Percentiles rank a stretch among this genome's conserved stretches.
phyloP scores from a whole-genome alignment of 2,797 vertebrate species.

The Choloepus didactylus region DNA sequence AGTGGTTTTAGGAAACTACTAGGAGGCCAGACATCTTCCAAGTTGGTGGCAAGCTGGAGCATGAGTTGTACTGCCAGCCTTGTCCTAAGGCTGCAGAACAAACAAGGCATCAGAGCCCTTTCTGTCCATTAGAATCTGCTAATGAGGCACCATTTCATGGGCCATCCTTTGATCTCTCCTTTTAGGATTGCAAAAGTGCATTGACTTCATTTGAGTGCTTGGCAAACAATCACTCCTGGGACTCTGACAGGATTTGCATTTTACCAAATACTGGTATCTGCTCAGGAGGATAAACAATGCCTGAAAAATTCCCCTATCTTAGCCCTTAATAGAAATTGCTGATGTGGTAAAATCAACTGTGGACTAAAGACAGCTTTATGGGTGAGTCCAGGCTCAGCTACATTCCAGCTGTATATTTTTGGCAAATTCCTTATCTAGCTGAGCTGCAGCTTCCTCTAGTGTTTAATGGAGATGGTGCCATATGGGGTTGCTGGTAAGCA shows the following conservation, averaged over 20 bases:
- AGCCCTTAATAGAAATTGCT: neutral
- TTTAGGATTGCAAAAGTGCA: neutral
- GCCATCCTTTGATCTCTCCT: neutral
- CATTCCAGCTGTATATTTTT: neutral
- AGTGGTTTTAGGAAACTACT: neutral
- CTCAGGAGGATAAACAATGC: conserved; percentile 24
- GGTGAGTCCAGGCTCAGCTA: neutral
- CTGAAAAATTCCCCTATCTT: conserved; percentile 45
- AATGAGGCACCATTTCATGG: neutral
- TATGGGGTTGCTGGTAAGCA: neutral
- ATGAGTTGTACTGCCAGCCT: neutral
- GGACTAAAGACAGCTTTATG: neutral
- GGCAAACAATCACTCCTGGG: neutral
- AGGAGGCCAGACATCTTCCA: neutral
- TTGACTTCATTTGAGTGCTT: conserved; percentile 17
- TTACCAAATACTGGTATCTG: conserved; percentile 37
- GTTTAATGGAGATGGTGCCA: neutral
- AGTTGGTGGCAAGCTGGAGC: neutral
- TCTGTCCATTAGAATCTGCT: neutral
- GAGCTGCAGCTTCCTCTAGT: neutral
- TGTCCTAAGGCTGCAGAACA: neutral
- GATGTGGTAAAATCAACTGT: neutral
- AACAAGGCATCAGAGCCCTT: neutral
- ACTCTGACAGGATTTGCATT: conserved; percentile 10
- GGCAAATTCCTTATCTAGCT: neutral